Evolutionary conservation across 2,797 vertebrate species (phyloP).

Genomic region (Xenentodon cancila): DNA sequence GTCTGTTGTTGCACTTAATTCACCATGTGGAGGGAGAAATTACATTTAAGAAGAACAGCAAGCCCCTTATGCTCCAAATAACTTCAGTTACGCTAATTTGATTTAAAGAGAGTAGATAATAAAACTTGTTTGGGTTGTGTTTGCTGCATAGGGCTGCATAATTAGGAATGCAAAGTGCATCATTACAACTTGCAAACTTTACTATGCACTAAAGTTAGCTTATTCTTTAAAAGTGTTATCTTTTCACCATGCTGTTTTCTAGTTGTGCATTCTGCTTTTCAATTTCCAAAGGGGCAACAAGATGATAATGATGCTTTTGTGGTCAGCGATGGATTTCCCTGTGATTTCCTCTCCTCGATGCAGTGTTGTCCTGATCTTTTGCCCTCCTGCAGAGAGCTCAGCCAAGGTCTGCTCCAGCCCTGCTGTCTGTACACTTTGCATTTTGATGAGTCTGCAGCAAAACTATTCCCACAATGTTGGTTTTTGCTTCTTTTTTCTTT

Average conservation of each 20-base stretch:
- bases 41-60: constrained; percentile 25
- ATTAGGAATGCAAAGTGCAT: constrained; percentile 4
- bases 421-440: constrained; percentile 16
- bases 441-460: constrained; percentile 37
- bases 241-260: neutral
- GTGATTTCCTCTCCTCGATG: constrained; percentile 6
- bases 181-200: constrained; percentile 5
- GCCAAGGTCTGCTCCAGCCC: constrained; percentile 24
- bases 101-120: constrained; percentile 34
- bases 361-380: constrained; percentile 3
- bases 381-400: constrained; percentile 25
- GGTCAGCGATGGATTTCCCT: constrained; percentile 6
- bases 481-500: neutral
- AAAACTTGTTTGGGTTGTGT: constrained; percentile 4
- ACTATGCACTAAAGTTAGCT: neutral
- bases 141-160: constrained; percentile 5
- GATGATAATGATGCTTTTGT: constrained; percentile 1
- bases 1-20: constrained; percentile 27
- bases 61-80: constrained; percentile 25
- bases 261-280: neutral
- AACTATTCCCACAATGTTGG: neutral
- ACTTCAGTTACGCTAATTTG: constrained; percentile 32
- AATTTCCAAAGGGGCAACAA: constrained; percentile 1
- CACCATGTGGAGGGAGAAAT: constrained; percentile 10
- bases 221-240: neutral